A percentile compares a stretch with the other conserved stretches of the same genome.
Evolutionary conservation across 1,140 invertebrate species (phyloP).

Genomic region (Ceratosolen fusciceps): DNA sequence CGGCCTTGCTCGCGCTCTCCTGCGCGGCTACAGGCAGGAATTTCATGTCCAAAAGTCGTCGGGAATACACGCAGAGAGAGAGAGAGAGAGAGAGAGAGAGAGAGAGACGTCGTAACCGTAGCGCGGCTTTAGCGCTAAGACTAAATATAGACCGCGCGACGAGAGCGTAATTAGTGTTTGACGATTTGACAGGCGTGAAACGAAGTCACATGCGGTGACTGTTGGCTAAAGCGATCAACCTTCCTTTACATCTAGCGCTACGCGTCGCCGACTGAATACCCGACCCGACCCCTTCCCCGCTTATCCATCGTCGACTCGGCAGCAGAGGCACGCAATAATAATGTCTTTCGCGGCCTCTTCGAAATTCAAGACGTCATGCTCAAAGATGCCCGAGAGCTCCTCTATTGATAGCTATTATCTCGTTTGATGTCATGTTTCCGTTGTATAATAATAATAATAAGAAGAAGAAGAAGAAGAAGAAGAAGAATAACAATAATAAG

Average conservation of each 20-base stretch:
- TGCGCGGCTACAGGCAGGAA: no score
- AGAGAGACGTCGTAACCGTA: constrained; percentile 2
- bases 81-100: neutral
- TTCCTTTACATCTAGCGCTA: constrained; percentile 53
- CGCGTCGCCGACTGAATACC: constrained; percentile 43
- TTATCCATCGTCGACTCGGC: neutral
- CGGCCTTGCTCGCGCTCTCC: no score
- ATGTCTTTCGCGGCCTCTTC: neutral
- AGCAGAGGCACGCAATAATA: neutral
- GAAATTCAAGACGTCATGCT: neutral
- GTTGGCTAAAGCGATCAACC: constrained; percentile 52
- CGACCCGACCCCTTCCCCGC: constrained; percentile 11
- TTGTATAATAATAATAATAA: constrained; percentile 55
- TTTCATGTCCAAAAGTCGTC: neutral
- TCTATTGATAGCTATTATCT: constrained; percentile 65
- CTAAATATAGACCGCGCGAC: constrained; percentile 51
- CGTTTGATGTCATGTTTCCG: constrained; percentile 60
- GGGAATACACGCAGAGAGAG: neutral
- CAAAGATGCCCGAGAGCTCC: constrained; percentile 44
- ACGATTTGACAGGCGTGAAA: constrained; percentile 57
- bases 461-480: no score
- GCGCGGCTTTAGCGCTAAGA: no score
- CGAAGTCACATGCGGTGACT: constrained; percentile 53
- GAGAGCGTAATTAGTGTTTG: constrained; percentile 57
- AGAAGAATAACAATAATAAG: no score